Evolutionary conservation across 1,140 invertebrate genomes (phyloP), one percentile per base, ranked within the genome.

Genomic region (Drosophila neocordata): DNA sequence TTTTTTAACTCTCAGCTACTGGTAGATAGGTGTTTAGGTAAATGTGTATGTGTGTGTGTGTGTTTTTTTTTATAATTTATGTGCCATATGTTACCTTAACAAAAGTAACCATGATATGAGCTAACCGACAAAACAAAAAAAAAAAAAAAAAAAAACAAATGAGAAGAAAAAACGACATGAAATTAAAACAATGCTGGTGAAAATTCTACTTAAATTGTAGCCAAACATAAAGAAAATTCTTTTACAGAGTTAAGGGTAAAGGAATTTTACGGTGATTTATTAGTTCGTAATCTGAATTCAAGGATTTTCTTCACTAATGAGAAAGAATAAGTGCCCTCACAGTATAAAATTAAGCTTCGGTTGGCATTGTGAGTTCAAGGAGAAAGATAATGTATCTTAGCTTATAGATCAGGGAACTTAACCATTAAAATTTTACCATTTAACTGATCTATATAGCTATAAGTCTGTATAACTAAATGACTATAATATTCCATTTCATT

Each of bases 241-340:
- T 52, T 58, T 35, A 56, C 59, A 63, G 70, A 73, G 73, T 73
- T 70, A 31, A 8, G 13, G 37, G 18, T n/a, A 22, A 63, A 77
- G 59, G 83, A 88, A 88, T 88, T 88, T 88, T 56, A 69, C 83
- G 65, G 83, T 88, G 83, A 88, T 88, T 88, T 88, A 88, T 88
- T 71, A 44, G 75, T 64, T 56, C 69, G 65, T 34, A 57, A 48
- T 62, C 55, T 44, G 65, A 62, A 62, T 68, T 61, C 15, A 37
- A 12, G 34, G 1, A 38, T 67, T 22, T 52, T 20, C 37, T 7
- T 13, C 12, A 38, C 37, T 38, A 38, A 38, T 38, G 37, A 38
- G 11, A 31, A 6, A 6, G 27, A 31, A 31, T 31, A 31, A 31
- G 27, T 31, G 27, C 27, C 27, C 27, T 6, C 7, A 3, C 6